Evolutionary conservation across 2,888 invertebrate genomes (phyloP).

Genomic region (Brenthis ino): DNA sequence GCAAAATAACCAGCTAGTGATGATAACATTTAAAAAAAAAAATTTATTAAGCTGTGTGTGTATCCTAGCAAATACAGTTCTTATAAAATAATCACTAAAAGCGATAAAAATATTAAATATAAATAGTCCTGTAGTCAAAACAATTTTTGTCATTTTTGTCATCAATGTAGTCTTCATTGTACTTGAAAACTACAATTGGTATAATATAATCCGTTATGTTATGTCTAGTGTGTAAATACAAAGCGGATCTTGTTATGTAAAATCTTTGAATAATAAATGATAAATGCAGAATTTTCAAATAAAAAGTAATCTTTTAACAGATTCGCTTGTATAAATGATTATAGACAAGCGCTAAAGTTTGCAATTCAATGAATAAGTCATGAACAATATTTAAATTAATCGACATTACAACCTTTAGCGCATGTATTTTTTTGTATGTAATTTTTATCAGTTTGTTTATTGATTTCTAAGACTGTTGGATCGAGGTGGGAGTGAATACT

Average conservation of each 20-base stretch:
- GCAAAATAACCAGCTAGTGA: slow-evolving; percentile 34
- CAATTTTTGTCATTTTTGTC: slow-evolving; percentile 34
- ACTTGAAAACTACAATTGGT: slow-evolving; percentile 69
- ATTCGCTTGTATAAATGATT: slow-evolving; percentile 3
- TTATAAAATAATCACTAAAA: slow-evolving; percentile 24
- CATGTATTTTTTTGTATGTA: slow-evolving; percentile 23
- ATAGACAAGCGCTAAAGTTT: slow-evolving; percentile 27
- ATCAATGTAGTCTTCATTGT: slow-evolving; percentile 70
- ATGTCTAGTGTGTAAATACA: slow-evolving; percentile 26
- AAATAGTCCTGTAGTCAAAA: slow-evolving; percentile 42
- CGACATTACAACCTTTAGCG: slow-evolving; percentile 22
- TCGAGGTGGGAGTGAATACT: slow-evolving; percentile 33
- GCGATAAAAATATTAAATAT: slow-evolving; percentile 33
- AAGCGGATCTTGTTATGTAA: background rate
- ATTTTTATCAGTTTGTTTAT: slow-evolving; percentile 31
- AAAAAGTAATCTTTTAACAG: background rate
- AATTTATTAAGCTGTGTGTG: slow-evolving; percentile 40
- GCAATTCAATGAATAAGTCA: slow-evolving; percentile 1
- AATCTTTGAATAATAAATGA: background rate
- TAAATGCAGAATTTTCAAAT: background rate
- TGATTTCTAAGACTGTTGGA: slow-evolving; percentile 40
- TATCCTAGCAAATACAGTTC: slow-evolving; percentile 36
- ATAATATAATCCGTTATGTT: slow-evolving; percentile 46
- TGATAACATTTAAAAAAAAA: slow-evolving; percentile 36
- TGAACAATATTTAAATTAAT: background rate